Evolutionary conservation across 2,888 invertebrate genomes (phyloP), one percentile per base, ranked within the genome.

Genomic region (Zhengitettix transpicula): DNA sequence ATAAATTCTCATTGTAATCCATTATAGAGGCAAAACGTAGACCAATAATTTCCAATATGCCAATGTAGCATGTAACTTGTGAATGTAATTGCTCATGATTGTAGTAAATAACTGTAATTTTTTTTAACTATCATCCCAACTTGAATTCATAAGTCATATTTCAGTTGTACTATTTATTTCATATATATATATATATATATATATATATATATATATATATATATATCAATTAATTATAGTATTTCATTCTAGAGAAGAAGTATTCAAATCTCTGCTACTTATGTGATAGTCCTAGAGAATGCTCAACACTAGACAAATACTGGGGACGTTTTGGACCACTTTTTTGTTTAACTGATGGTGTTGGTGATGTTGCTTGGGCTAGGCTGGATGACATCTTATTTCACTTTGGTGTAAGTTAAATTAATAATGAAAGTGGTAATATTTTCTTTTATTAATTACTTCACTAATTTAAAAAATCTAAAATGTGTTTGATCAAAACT

Each of bases 291-390:
- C 78, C 82, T 0, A 70, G 70, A 0, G 73, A 73, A 2, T 91
- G 91, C 69, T 77, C 79, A 0, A 70, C 70, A 1, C 75, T 76
- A 7, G 94, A 94, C 72, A 84, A 83, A 58, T 92, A 89, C 72
- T 88, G 89, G 78, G 94, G 94, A 1, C 80, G 85, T 63, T 77
- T 82, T 54, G 95, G 95, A 0, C 84, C 90, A 0, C 75, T 94
- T 7, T 76, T 81, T 42, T 96, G 96, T 67, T 75, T 95, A 28
- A 81, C 83, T 0, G 86, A 86, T 63, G 84, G 84, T 14, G 78
- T 77, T 0, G 94, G 92, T 0, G 89, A 92, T 69, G 80, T 92
- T 41, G 85, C 87, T 1, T 92, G 90, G 88, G 85, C 85, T 0
- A 83, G 87, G 64, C 74, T 84, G 1, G 84, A 84, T 64, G 86